Conservation (phyloP, 2,797 vertebrate species). For the Trachops cirrhosus region DNA sequence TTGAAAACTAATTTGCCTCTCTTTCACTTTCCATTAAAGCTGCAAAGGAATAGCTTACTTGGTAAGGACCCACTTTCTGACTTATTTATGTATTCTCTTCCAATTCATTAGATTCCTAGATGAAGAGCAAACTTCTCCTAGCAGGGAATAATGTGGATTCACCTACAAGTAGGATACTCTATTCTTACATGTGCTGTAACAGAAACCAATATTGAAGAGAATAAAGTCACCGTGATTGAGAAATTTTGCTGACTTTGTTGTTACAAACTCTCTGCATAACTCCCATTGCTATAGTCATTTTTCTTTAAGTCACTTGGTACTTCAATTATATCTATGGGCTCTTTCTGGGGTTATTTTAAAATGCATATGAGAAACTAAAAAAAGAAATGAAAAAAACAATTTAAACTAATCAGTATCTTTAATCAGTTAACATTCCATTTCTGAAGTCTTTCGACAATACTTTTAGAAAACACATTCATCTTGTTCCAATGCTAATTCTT, state of each 20-base stretch:
- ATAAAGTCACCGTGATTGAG: not conserved
- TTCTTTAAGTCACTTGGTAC: conserved; percentile 33
- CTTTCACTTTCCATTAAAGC: conserved; percentile 33
- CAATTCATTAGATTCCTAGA: not conserved
- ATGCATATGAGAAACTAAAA: conserved; percentile 22
- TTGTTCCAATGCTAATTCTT: conserved; percentile 30
- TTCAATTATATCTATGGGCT: not conserved
- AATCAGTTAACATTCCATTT: conserved; percentile 39
- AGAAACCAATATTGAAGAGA: not conserved
- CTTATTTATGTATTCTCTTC: not conserved
- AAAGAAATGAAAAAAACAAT: not conserved
- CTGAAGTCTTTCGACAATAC: conserved; percentile 11
- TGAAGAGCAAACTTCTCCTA: not conserved
- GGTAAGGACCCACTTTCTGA: not conserved
- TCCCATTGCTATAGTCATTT: not conserved
- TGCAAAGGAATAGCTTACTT: not conserved
- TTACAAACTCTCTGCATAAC: not conserved
- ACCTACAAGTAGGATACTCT: not conserved
- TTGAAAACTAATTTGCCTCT: conserved; percentile 33
- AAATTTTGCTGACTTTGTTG: not conserved
- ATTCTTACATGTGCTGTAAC: not conserved
- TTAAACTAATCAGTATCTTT: conserved; percentile 38
- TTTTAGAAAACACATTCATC: conserved; percentile 42
- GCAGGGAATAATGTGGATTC: not conserved
- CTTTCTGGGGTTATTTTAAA: conserved; percentile 38